Conservation (phyloP, 2,113 vertebrate genomes). For the Pyrgilauda ruficollis region DNA sequence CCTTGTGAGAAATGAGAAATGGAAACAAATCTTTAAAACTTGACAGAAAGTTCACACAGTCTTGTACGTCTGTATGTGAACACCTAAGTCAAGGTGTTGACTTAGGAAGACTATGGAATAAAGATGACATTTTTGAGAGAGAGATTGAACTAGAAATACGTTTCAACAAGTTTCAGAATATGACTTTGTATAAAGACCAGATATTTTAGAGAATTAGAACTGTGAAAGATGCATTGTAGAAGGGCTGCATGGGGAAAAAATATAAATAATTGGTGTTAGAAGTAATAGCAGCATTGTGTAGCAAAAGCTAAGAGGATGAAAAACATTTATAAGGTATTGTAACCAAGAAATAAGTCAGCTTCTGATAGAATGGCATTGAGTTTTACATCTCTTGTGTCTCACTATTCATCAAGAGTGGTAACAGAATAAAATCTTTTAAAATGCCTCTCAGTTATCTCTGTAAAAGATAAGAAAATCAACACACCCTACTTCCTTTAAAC, state of each 20-base stretch:
- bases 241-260: neutral
- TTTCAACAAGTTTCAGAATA: neutral
- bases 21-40: neutral
- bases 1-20: neutral
- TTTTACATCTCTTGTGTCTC: neutral
- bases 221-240: neutral
- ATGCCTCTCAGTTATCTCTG: neutral
- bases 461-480: neutral
- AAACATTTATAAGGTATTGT: neutral
- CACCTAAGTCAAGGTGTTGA: neutral
- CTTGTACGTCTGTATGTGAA: neutral
- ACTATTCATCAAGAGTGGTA: neutral
- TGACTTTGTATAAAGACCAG: neutral
- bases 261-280: neutral
- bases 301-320: neutral
- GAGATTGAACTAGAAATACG: neutral
- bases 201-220: neutral
- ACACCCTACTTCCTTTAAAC: neutral
- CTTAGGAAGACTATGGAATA: neutral
- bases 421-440: neutral
- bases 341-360: neutral
- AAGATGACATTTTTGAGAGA: neutral
- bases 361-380: neutral
- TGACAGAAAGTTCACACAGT: neutral
- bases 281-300: neutral